These are phyloP conservation scores for Strigamia transsilvanica DNA, from an alignment of 2,888 invertebrate species.

Conservation along the genomic window DNA sequence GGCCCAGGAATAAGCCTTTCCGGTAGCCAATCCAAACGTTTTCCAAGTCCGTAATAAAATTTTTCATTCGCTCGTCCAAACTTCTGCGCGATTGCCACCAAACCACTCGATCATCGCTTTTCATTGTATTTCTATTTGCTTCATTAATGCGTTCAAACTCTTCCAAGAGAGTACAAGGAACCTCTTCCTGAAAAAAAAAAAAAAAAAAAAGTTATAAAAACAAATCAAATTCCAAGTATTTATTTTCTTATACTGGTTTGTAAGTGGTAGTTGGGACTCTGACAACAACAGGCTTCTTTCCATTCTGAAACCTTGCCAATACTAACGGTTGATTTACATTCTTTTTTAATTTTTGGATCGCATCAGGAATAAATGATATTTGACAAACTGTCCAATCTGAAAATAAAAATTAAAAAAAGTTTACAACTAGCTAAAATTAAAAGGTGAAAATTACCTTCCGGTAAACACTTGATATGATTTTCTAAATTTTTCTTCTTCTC, in stretches of 20 bases:
- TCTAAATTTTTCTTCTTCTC: not conserved
- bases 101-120: not conserved
- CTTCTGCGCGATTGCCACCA: not conserved
- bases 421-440: too few relatives aligned
- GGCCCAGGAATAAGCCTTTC: not conserved
- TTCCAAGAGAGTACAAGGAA: not conserved
- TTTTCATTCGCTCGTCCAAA: not conserved
- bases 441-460: not conserved
- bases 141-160: slow-evolving; percentile 2
- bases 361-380: slow-evolving; percentile 21
- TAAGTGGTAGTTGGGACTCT: not conserved
- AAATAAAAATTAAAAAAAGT: not conserved
- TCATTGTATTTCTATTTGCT: not conserved
- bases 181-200: not conserved
- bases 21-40: not conserved
- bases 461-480: not conserved
- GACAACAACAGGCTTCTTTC: not conserved
- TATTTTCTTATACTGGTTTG: not conserved
- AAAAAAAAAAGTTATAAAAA: not conserved
- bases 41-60: not conserved
- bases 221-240: not conserved
- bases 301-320: not conserved
- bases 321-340: not conserved
- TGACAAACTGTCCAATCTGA: slow-evolving; percentile 13
- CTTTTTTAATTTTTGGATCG: not conserved